Evolutionary conservation across 2,113 vertebrate species (phyloP), one percentile per base, ranked within the genome.

Genomic region (Apaloderma vittatum): DNA sequence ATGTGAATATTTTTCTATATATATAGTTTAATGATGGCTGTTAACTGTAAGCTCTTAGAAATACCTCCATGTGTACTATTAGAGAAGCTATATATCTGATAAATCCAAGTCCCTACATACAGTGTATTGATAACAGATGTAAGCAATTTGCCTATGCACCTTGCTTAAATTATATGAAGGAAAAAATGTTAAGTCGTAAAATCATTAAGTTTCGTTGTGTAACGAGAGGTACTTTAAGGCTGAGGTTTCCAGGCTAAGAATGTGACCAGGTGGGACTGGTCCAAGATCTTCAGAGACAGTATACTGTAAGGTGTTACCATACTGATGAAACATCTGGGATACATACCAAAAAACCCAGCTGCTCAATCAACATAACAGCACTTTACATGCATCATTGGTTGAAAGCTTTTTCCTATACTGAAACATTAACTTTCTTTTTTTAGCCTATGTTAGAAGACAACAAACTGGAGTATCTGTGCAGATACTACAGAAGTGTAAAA

Each of bases 191-290:
- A 65, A 45, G 46, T 87, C 87, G 73, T 95, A 96, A 97, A 97
- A 96, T 97, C 95, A 93, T 90, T 97, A 82, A 88, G 54, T 14
- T 94, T 97, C 7, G 3, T 75, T 91, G 10, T 95, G 30, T 93
- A 94, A 90, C 84, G 76, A 96, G 86, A 90, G 55, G 59, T 89
- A 36, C 45, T 91, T 97, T 92, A 76, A 93, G 80, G n/a, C 21
- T 88, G 65, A 63, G 54, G 17, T 95, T 62, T 91, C 40, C 57
- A 83, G 79, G 62, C 65, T 77, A 93, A 89, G 73, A 70, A 65
- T 84, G 77, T 21, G 46, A 90, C 76, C 62, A 90, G 85, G 77
- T 84, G 90, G 80, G 94, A 95, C 26, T 73, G 48, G 94, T 67
- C 49, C 67, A 89, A 83, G 85, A 76, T 70, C 71, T 90, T 88